phyloP scores from a whole-genome alignment of 2,888 invertebrate genomes.

The Drosophila nigritarsus region DNA sequence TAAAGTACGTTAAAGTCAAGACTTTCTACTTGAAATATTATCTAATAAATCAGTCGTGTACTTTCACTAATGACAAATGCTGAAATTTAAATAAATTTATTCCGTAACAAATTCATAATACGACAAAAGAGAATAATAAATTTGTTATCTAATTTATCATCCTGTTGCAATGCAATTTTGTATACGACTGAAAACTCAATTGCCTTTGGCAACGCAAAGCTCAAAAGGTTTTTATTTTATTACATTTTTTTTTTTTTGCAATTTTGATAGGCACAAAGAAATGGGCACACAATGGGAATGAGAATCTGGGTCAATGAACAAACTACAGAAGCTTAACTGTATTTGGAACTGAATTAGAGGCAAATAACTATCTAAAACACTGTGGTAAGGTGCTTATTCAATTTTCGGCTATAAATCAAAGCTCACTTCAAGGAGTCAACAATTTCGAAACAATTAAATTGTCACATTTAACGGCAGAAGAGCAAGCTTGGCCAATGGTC shows the following conservation, averaged over 20 bases:
- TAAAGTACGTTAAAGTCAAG: not conserved
- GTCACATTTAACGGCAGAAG: constrained; percentile 61
- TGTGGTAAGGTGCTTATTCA: constrained; percentile 42
- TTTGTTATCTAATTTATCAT: constrained; percentile 9
- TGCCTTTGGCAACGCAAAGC: constrained; percentile 11
- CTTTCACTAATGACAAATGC: not conserved
- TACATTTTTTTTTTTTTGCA: not conserved
- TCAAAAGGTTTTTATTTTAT: constrained; percentile 15
- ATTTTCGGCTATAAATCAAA: constrained; percentile 65
- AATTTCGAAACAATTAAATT: constrained; percentile 80
- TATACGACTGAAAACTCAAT: constrained; percentile 18
- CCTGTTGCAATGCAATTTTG: constrained; percentile 5
- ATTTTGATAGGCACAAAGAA: constrained; percentile 20
- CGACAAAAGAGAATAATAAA: constrained; percentile 21
- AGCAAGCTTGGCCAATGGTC: constrained; percentile 38
- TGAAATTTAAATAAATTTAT: not conserved
- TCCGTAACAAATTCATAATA: constrained; percentile 1
- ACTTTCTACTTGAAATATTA: not conserved
- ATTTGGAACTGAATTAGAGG: constrained; percentile 1
- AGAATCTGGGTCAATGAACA: constrained; percentile 33
- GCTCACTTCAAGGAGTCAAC: constrained; percentile 55
- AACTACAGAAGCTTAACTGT: constrained; percentile 13
- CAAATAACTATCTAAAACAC: constrained; percentile 10
- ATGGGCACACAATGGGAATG: not conserved
- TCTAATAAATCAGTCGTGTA: not conserved